Conservation (phyloP, 2,888 invertebrate species). For the Lasius platythorax region DNA sequence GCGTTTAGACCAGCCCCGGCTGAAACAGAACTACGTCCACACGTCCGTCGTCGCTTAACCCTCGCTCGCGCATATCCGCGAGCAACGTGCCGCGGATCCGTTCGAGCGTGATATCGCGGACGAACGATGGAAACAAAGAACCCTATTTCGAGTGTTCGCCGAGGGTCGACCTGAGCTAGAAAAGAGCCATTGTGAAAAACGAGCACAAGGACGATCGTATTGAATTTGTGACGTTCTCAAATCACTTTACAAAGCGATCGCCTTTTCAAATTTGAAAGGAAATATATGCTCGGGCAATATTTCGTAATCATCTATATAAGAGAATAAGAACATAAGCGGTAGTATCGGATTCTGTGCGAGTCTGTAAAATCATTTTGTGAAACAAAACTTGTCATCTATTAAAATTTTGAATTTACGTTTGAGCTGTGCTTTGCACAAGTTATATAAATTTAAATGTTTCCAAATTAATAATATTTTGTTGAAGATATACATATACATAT, state of each 20-base stretch:
- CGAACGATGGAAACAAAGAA: constrained; percentile 66
- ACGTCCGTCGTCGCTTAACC: constrained; percentile 56
- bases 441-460: no score
- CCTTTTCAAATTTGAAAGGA: neutral
- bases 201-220: neutral
- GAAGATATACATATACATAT: no score
- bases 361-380: neutral
- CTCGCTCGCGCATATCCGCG: constrained; percentile 48
- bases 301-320: neutral
- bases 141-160: constrained; percentile 37
- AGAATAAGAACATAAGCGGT: neutral
- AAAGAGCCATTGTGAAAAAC: constrained; percentile 7
- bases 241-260: neutral
- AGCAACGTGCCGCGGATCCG: constrained; percentile 61
- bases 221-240: constrained; percentile 3
- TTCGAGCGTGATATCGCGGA: constrained; percentile 66
- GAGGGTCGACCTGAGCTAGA: constrained; percentile 16
- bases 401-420: neutral
- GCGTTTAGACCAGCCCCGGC: neutral
- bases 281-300: neutral
- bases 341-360: neutral
- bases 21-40: constrained; percentile 57
- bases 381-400: neutral
- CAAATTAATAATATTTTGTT: no score
- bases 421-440: no score